phyloP scores from a whole-genome alignment of 1,140 invertebrate genomes.

The Agrypnia vestita region DNA sequence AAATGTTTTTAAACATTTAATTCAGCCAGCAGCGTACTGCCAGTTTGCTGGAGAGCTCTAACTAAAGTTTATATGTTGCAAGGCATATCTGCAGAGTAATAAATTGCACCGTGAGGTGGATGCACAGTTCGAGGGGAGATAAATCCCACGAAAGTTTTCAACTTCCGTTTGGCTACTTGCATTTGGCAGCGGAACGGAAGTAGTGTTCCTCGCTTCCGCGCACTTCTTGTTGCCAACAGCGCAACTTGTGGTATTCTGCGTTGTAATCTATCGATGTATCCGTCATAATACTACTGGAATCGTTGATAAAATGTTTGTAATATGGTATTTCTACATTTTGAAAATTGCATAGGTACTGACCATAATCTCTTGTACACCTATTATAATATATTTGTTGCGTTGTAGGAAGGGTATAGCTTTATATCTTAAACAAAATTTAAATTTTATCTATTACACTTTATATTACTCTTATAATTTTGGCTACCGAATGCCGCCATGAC shows the following conservation, averaged over 20 bases:
- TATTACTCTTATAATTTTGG: too few relatives aligned
- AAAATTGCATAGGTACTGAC: too few relatives aligned
- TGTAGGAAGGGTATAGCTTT: too few relatives aligned
- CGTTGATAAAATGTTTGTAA: background rate
- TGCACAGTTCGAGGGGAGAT: conserved; percentile 31
- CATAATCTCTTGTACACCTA: too few relatives aligned
- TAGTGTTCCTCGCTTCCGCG: background rate
- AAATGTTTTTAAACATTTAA: too few relatives aligned
- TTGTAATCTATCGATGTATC: conserved; percentile 2
- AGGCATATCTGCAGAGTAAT: conserved; percentile 44
- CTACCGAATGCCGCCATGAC: too few relatives aligned
- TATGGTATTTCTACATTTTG: too few relatives aligned
- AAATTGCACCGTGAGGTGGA: conserved; percentile 38
- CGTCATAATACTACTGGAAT: background rate
- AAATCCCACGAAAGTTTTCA: conserved; percentile 38
- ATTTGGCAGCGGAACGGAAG: conserved; percentile 28
- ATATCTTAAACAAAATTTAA: too few relatives aligned
- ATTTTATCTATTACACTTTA: too few relatives aligned
- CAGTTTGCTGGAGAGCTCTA: background rate
- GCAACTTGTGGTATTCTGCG: conserved; percentile 5
- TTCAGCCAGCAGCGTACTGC: too few relatives aligned
- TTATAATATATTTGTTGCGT: too few relatives aligned
- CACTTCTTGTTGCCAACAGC: conserved; percentile 5
- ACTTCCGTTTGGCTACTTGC: conserved; percentile 28
- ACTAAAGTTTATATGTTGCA: background rate